Conservation (phyloP, 1,140 invertebrate genomes). For the Drosophila athabasca region DNA sequence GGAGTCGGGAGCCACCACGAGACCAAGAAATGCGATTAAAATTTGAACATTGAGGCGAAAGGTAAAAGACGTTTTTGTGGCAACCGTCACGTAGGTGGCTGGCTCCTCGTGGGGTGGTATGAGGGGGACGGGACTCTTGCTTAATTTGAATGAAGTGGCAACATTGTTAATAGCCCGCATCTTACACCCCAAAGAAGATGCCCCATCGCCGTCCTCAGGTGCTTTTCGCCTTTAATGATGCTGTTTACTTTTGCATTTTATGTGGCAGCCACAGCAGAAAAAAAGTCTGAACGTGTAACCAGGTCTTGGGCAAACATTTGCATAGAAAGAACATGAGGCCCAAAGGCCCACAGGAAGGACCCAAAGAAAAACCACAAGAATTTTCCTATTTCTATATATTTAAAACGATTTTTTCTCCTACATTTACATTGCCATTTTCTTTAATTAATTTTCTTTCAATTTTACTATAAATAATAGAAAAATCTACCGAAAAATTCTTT, state of each 20-base stretch:
- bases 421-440: too few relatives aligned
- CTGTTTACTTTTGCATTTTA: conserved; percentile 69
- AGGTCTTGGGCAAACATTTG: conserved; percentile 20
- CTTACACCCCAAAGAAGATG: background rate
- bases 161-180: conserved; percentile 68
- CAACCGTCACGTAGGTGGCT: conserved; percentile 48
- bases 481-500: too few relatives aligned
- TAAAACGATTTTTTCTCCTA: too few relatives aligned
- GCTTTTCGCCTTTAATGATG: conserved; percentile 48
- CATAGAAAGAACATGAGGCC: conserved; percentile 9
- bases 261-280: conserved; percentile 26
- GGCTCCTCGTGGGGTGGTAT: background rate
- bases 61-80: conserved; percentile 67
- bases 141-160: conserved; percentile 80
- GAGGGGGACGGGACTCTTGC: conserved; percentile 33
- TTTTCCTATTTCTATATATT: too few relatives aligned
- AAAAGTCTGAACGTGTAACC: conserved; percentile 21
- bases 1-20: conserved; percentile 34
- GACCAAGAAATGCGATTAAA: conserved; percentile 79
- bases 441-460: too few relatives aligned
- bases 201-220: conserved; percentile 6
- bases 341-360: too few relatives aligned
- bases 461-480: too few relatives aligned
- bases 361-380: too few relatives aligned
- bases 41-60: conserved; percentile 71